These are phyloP conservation scores for Mesodorylaimus sp. DNA, from an alignment of 2,888 invertebrate genomes.

Conservation along the genomic window DNA sequence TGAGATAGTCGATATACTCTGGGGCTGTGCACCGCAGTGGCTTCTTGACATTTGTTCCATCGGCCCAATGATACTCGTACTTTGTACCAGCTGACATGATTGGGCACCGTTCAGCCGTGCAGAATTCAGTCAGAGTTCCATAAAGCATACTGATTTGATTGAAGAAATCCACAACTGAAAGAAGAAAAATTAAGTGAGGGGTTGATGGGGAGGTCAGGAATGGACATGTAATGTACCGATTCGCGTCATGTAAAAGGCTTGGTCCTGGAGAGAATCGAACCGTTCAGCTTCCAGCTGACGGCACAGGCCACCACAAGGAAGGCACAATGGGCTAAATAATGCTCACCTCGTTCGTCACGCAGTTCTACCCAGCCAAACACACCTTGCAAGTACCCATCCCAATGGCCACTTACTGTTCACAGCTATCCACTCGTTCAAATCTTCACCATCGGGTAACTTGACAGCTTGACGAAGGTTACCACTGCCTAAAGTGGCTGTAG, in stretches of 20 bases:
- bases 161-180: conserved; percentile 92
- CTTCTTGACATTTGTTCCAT: conserved; percentile 54
- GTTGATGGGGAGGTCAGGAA: too few species aligned
- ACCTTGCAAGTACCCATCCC: too few species aligned
- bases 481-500: conserved; percentile 81
- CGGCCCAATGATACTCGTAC: conserved; percentile 99
- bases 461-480: conserved; percentile 89
- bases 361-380: too few species aligned
- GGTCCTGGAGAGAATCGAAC: too few species aligned
- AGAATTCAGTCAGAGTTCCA: conserved; percentile 98
- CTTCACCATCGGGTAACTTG: conserved; percentile 91
- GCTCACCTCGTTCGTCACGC: too few species aligned
- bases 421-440: conserved; percentile 98
- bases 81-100: conserved; percentile 92
- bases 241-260: too few species aligned
- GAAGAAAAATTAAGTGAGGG: conserved; percentile 11
- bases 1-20: conserved; percentile 94
- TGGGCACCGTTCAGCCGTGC: conserved; percentile 84
- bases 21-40: conserved; percentile 97
- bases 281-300: too few species aligned
- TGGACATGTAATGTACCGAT: too few species aligned
- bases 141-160: conserved; percentile 99
- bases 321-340: too few species aligned
- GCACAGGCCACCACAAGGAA: too few species aligned
- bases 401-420: conserved; percentile 93